phyloP scores from a whole-genome alignment of 2,797 vertebrate genomes.

The Nyctalus aviator region DNA sequence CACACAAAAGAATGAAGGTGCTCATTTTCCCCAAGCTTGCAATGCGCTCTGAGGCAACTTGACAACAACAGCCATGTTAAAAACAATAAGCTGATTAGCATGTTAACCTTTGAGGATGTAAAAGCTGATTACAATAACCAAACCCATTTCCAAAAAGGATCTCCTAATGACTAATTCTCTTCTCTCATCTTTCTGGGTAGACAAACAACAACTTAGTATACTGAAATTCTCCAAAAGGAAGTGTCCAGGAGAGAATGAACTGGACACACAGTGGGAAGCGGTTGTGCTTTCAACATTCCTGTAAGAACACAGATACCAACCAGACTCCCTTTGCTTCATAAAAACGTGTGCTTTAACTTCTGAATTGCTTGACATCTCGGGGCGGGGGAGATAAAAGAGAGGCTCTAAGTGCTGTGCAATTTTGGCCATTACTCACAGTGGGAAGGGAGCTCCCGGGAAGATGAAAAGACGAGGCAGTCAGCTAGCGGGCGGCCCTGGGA shows the following conservation, averaged over 20 bases:
- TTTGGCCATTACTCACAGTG: constrained; percentile 37
- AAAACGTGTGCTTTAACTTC: constrained; percentile 38
- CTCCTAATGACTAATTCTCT: constrained; percentile 53
- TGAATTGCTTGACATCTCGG: constrained; percentile 49
- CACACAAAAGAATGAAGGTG: not conserved
- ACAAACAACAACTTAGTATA: not conserved
- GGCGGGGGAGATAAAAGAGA: constrained; percentile 63
- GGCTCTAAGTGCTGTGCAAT: not conserved
- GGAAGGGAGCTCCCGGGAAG: not conserved
- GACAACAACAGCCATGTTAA: constrained; percentile 32
- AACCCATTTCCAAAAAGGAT: constrained; percentile 53
- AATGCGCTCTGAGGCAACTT: not conserved
- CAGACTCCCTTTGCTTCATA: not conserved
- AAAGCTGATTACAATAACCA: constrained; percentile 53
- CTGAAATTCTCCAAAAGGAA: constrained; percentile 65
- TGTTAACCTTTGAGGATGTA: constrained; percentile 48
- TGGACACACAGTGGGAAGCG: not conserved
- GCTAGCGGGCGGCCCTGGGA: not conserved
- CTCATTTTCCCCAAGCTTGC: not conserved
- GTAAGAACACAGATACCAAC: not conserved
- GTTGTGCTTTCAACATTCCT: not conserved
- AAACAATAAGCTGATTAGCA: constrained; percentile 26
- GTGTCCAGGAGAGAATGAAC: not conserved
- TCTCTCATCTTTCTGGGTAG: constrained; percentile 44
- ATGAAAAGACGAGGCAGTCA: constrained; percentile 51